Evolutionary conservation across 2,888 invertebrate genomes (phyloP).

Genomic region (Phragmatobia fuliginosa): DNA sequence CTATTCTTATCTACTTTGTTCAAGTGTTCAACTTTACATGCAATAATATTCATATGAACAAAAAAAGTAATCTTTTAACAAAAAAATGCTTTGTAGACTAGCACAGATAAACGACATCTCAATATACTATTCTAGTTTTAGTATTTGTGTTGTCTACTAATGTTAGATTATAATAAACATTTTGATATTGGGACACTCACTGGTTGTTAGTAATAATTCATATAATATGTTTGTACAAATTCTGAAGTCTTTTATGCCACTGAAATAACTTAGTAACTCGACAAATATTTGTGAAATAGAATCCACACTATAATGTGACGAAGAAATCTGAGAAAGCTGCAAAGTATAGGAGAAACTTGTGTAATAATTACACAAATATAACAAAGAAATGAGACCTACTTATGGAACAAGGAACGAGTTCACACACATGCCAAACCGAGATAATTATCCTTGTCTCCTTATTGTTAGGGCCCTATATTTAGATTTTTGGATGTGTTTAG

Average conservation of each 20-base stretch:
- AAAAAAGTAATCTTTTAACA: constrained; percentile 9
- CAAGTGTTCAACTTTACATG: constrained; percentile 31
- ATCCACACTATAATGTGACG: not conserved
- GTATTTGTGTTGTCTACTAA: constrained; percentile 28
- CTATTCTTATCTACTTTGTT: constrained; percentile 41
- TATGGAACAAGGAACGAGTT: no score
- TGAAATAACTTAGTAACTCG: not conserved
- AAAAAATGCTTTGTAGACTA: constrained; percentile 45
- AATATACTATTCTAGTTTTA: constrained; percentile 32
- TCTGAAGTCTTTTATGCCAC: not conserved
- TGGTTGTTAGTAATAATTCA: not conserved
- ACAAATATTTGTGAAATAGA: not conserved
- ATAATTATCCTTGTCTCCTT: no score
- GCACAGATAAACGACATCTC: constrained; percentile 32
- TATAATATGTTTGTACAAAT: not conserved
- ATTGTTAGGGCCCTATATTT: no score
- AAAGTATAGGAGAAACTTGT: not conserved
- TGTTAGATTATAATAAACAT: not conserved
- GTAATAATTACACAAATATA: not conserved
- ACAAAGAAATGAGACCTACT: no score
- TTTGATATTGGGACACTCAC: not conserved
- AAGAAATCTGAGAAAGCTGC: not conserved
- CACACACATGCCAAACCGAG: no score
- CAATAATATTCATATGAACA: constrained; percentile 34
- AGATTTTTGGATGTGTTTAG: no score